Evolutionary conservation across 2,888 invertebrate species (phyloP), one percentile per base, ranked within the genome.

Genomic region (Phrixothrix hirtus): DNA sequence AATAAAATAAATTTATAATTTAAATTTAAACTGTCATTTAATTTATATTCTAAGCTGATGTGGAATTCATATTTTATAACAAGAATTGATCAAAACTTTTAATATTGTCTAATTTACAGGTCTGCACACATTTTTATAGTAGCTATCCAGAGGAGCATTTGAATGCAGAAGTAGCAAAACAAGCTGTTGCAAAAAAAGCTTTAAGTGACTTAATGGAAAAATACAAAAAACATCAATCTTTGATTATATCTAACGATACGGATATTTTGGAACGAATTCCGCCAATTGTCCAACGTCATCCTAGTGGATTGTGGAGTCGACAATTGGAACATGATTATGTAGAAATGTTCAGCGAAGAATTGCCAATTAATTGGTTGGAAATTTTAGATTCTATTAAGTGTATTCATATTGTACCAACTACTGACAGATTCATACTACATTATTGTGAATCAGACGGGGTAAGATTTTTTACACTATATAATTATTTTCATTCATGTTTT

Each of bases 311-410:
- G 1, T 81, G 81, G 72, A 74, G 73, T 26, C 72, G 75, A 15
- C 75, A 79, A 48, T 60, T 83, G 16, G 76, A 77, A 7, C 66
- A 71, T 1, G 76, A 76, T 55, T 83, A 81, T 64, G 81, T 81
- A 47, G 78, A 83, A 53, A 80, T 80, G 53, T 87, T 82, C 64
- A 75, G 79, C 1, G 87, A 88, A 69, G 80, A 81, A 43, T 74
- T 91, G 37, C 90, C 91, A 0, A 76, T 75, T 7, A 81, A 87
- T 69, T 89, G 91, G 87, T 76, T 84, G 65, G 78, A 81, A 43
- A 69, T 86, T 36, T 74, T 85, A 14, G 81, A 84, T 63, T 77
- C 78, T 50, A 81, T 82, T 64, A 78, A 82, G 0, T 76, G 74
- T 35, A 80, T 86, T 49, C 74, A 75, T 34, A 78, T 80, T 49